A percentile compares a stretch with the other conserved stretches of the same genome.
Evolutionary conservation across 1,140 invertebrate species (phyloP).

Genomic region (Bicyclus anynana): DNA sequence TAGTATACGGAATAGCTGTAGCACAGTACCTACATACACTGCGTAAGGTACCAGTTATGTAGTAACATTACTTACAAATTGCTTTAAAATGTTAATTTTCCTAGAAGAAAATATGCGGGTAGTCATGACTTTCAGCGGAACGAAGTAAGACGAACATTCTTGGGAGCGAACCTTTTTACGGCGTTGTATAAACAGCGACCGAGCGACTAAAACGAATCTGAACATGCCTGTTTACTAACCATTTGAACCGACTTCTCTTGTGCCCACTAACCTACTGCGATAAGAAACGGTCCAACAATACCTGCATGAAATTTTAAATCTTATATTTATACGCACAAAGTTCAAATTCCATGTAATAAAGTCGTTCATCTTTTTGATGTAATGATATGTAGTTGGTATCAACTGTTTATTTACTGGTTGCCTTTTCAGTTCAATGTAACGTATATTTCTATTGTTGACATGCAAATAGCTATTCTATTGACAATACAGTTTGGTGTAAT

Average conservation of each 20-base stretch:
- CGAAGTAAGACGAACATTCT: slow-evolving; percentile 47
- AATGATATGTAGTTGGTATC: slow-evolving; percentile 67
- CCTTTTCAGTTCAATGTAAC: slow-evolving; percentile 27
- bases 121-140: slow-evolving; percentile 30
- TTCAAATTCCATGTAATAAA: slow-evolving; percentile 40
- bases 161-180: slow-evolving; percentile 54
- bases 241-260: slow-evolving; percentile 61
- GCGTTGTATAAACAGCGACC: slow-evolving; percentile 45
- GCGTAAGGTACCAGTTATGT: no score
- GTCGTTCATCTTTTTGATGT: slow-evolving; percentile 56
- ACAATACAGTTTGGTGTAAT: slow-evolving; percentile 6
- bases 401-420: slow-evolving; percentile 69
- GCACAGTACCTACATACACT: no score
- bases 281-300: slow-evolving; percentile 38
- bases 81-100: no score
- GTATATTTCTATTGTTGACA: slow-evolving; percentile 27
- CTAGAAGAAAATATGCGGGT: no score
- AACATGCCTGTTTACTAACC: slow-evolving; percentile 57
- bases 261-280: slow-evolving; percentile 67
- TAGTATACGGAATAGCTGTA: no score
- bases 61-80: no score
- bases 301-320: slow-evolving; percentile 32
- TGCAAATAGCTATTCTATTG: slow-evolving; percentile 34
- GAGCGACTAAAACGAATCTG: slow-evolving; percentile 56
- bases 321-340: slow-evolving; percentile 35